A percentile compares a stretch with the other conserved stretches of the same genome.
phyloP scores from a whole-genome alignment of 2,888 invertebrate species.

The Platynereis dumerilii region DNA sequence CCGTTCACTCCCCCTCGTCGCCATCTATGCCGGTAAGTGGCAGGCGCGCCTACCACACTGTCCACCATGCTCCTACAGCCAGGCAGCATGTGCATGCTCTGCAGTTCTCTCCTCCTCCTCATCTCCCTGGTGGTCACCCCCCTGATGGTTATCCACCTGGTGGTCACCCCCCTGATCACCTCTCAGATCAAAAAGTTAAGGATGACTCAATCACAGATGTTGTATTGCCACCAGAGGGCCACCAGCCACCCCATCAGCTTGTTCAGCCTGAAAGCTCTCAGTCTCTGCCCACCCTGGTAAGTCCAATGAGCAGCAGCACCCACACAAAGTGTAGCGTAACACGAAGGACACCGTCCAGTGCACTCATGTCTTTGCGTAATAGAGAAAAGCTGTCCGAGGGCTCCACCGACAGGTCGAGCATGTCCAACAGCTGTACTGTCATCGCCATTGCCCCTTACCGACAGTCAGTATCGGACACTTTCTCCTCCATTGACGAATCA shows the following conservation, averaged over 20 bases:
- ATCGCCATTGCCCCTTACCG: too few species aligned
- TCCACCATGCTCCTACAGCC: neutral
- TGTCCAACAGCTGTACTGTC: too few species aligned
- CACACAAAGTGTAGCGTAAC: too few species aligned
- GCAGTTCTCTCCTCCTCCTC: too few species aligned
- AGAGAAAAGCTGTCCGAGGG: too few species aligned
- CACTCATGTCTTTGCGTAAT: too few species aligned
- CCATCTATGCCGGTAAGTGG: neutral
- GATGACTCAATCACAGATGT: neutral
- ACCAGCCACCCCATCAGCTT: neutral
- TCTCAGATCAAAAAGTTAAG: neutral
- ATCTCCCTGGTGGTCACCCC: too few species aligned
- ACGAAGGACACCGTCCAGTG: too few species aligned
- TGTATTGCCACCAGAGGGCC: neutral
- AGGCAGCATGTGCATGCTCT: neutral
- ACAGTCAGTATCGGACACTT: too few species aligned
- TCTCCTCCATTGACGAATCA: too few species aligned
- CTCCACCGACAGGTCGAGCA: too few species aligned
- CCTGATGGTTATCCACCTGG: neutral
- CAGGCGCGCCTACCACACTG: slow-evolving; percentile 1
- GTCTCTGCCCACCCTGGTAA: slow-evolving; percentile 15
- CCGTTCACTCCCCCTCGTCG: slow-evolving; percentile 1
- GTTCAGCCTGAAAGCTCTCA: slow-evolving; percentile 6
- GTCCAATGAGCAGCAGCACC: neutral
- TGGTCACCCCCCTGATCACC: neutral